Evolutionary conservation across 2,113 vertebrate species (phyloP), one percentile per base, ranked within the genome.

Genomic region (Python bivittatus): DNA sequence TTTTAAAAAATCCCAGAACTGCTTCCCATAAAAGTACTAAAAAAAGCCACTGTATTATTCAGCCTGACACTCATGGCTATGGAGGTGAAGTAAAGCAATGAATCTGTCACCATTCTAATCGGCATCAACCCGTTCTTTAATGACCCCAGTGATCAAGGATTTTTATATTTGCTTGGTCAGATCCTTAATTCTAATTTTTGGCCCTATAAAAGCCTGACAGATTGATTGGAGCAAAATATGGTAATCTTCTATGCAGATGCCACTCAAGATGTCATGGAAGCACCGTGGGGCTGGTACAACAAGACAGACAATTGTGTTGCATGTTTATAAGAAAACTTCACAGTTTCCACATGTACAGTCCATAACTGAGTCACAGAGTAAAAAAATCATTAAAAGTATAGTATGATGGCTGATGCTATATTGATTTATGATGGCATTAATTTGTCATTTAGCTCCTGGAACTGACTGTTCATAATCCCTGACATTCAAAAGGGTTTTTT

Each of bases 351-450:
- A 94, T 0, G 92, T 7, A 53, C 0, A 92, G 3, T 1, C 7
- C 90, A 58, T 60, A 94, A 0, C 9, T 86, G 29, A 61, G 60
- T 42, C 17, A 0, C 44, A 92, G 61, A 94, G 52, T 92, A 95
- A 86, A 96, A 95, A 95, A 93, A 94, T 57, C 0, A 1, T 85
- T 53, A 25, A 90, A 90, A 96, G 56, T 92, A 38, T 95, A 13
- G 83, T 72, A 92, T 94, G 95, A 94, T 12, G 94, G 72, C 44
- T 92, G 29, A 94, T 95, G 94, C 60, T 4, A 33, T 93, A 89
- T 92, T 97, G 96, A 97, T 97, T 97, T 97, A 97, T 97, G 93
- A 95, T 94, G 93, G 38, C 84, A 95, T 97, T 97, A 97, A 96
- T 96, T 96, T 96, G 44, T 42, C 92, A 97, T 97, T 98, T 96